Percentiles rank a stretch among this genome's conserved stretches.
These are phyloP conservation scores for Rynchops niger DNA, from an alignment of 2,113 vertebrate genomes.

Conservation along the genomic window DNA sequence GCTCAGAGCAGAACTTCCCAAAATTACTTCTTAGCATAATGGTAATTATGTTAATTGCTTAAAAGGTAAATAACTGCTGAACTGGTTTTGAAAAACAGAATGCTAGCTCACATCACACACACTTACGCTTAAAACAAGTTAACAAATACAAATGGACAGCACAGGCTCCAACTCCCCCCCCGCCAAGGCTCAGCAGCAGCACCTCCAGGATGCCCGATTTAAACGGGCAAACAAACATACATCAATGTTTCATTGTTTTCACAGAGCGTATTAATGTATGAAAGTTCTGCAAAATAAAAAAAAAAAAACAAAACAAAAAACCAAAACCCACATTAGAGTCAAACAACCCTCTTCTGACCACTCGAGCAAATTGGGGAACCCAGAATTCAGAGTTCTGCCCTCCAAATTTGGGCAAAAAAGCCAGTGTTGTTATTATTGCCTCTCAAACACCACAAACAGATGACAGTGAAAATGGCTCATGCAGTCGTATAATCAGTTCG, in stretches of 20 bases:
- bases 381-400: background rate
- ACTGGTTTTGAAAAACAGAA: constrained; percentile 67
- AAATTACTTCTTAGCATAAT: constrained; percentile 83
- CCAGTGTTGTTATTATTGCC: too few species aligned
- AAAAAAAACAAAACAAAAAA: background rate
- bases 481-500: background rate
- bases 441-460: background rate
- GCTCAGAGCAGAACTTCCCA: constrained; percentile 77
- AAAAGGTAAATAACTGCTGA: constrained; percentile 84
- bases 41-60: constrained; percentile 81
- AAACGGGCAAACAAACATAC: background rate
- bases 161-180: background rate
- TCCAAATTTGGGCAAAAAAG: background rate
- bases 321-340: background rate
- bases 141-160: background rate
- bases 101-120: background rate
- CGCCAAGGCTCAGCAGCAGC: background rate
- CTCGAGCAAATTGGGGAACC: background rate
- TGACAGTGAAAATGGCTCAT: background rate
- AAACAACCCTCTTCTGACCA: background rate
- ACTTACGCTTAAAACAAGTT: constrained; percentile 25
- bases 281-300: background rate
- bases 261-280: rapidly evolving
- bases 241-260: background rate
- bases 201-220: background rate